Evolutionary conservation across 2,888 invertebrate genomes (phyloP).

Genomic region (Geotrupes spiniger): DNA sequence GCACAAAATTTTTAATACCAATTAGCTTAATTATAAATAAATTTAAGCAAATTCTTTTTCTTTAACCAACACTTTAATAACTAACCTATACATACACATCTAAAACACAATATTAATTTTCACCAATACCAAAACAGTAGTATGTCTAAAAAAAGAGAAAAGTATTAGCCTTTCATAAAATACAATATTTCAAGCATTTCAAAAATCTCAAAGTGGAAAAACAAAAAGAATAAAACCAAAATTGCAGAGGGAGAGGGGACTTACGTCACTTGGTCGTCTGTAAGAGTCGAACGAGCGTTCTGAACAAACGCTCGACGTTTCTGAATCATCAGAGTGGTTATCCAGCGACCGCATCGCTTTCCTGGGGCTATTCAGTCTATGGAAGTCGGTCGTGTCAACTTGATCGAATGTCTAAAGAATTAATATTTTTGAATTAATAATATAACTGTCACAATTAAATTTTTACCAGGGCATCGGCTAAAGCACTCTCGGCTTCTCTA

Average conservation of each 20-base stretch:
- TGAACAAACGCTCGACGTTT: slow-evolving; percentile 94
- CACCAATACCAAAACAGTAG: too few relatives aligned
- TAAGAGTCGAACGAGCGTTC: slow-evolving; percentile 84
- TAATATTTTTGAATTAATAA: background rate
- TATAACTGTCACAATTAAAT: background rate
- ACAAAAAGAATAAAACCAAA: too few relatives aligned
- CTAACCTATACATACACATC: too few relatives aligned
- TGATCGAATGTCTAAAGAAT: slow-evolving; percentile 39
- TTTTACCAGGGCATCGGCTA: slow-evolving; percentile 68
- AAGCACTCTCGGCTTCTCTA: slow-evolving; percentile 80
- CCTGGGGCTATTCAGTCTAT: slow-evolving; percentile 39
- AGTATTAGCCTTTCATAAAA: slow-evolving; percentile 14
- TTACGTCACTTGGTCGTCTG: slow-evolving; percentile 76
- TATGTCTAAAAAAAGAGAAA: slow-evolving; percentile 4
- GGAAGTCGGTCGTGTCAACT: slow-evolving; percentile 39
- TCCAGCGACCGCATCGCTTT: slow-evolving; percentile 52
- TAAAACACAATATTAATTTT: too few relatives aligned
- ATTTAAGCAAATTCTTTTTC: too few relatives aligned
- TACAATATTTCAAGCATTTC: slow-evolving; percentile 2
- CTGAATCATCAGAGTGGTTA: slow-evolving; percentile 84
- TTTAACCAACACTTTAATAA: too few relatives aligned
- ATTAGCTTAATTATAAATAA: too few relatives aligned
- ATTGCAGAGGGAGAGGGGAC: too few relatives aligned
- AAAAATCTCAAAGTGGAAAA: background rate
- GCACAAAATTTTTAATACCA: too few relatives aligned